Base-by-base conservation (phyloP, 2,888 invertebrate species). In the Oeneis ivallda region DNA sequence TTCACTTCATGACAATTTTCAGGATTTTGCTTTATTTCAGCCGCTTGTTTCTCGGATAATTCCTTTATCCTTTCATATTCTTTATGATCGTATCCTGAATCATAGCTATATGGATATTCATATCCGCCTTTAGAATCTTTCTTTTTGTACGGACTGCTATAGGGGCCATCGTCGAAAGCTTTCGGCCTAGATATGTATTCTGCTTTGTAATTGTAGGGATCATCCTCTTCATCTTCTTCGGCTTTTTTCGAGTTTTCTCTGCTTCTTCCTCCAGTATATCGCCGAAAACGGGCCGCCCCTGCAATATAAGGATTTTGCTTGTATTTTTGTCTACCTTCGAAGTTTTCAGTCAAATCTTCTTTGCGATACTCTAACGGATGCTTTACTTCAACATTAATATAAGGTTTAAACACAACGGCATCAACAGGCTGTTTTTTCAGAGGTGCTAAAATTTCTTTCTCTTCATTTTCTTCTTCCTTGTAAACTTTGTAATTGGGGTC, bases 1-100 rank as follows among this genome's bases (percentile, higher is more conserved):
- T 92, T 84, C 0, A 94, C 93, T 76, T 94, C 93, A 74, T 93
- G 92, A 73, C 96, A 96, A 72, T 94, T 93, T 69, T 93, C 93
- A 15, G 93, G 93, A 69, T 93, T 93, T 77, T 93, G 92, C 75
- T 93, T 93, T 43, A 94, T 81, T 85, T 94, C 93, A 45, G 94
- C 93, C 0, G 94, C 93, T 76, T 94, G 93, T 74, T 92, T 87
- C 75, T 95, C 94, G 0, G 94, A 94, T 49, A 93, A 87, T 43
- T 93, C 93, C 71, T 93, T 93, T 69, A 94, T 89, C 76, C 92
- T 88, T 53, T 93, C 93, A 68, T 93, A 93, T 68, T 93, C 92
- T 74, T 93, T 92, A 54, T 90, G 86, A 66, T 92, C 92, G 71
- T 92, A 92, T 26, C 92, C 93, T 0, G 92, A 88, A 69, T 90